phyloP scores from a whole-genome alignment of 2,888 invertebrate genomes.

The Micoletzkya japonica region DNA sequence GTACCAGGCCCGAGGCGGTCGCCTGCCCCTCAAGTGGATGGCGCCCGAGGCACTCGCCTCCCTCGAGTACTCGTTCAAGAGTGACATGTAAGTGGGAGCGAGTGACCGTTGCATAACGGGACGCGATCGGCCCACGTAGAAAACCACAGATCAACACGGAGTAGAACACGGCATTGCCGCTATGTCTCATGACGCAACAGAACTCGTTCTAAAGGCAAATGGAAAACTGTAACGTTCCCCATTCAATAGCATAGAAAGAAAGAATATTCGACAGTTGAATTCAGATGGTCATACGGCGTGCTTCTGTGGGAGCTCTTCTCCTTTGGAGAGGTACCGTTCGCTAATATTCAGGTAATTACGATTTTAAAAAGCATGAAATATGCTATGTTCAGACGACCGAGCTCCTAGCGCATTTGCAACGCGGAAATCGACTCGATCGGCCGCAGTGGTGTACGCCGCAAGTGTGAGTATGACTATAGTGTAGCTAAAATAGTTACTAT shows the following conservation, averaged over 20 bases:
- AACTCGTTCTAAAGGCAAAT: too few species aligned
- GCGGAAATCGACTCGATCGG: slow-evolving; percentile 47
- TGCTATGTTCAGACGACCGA: slow-evolving; percentile 36
- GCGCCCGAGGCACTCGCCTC: slow-evolving; percentile 49
- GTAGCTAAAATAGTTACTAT: not conserved
- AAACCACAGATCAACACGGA: not conserved
- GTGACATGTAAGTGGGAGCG: slow-evolving; percentile 47
- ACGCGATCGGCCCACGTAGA: not conserved
- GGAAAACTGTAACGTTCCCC: too few species aligned
- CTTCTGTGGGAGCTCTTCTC: slow-evolving; percentile 56
- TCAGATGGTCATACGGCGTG: slow-evolving; percentile 56
- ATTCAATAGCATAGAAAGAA: not conserved
- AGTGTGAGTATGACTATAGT: slow-evolving; percentile 39
- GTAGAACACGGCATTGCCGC: too few species aligned
- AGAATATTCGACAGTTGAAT: slow-evolving; percentile 2
- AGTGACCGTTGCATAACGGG: not conserved
- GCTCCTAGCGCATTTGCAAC: slow-evolving; percentile 40
- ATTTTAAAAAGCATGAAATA: not conserved
- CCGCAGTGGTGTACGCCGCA: slow-evolving; percentile 51
- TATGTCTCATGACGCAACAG: too few species aligned
- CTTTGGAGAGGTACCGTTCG: slow-evolving; percentile 55
- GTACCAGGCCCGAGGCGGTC: slow-evolving; percentile 55
- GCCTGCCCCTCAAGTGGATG: slow-evolving; percentile 59
- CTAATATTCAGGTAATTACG: slow-evolving; percentile 36
- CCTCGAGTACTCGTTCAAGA: slow-evolving; percentile 55